These are phyloP conservation scores for Paramormyrops kingsleyae DNA, from an alignment of 2,113 vertebrate species.

Conservation along the genomic window DNA sequence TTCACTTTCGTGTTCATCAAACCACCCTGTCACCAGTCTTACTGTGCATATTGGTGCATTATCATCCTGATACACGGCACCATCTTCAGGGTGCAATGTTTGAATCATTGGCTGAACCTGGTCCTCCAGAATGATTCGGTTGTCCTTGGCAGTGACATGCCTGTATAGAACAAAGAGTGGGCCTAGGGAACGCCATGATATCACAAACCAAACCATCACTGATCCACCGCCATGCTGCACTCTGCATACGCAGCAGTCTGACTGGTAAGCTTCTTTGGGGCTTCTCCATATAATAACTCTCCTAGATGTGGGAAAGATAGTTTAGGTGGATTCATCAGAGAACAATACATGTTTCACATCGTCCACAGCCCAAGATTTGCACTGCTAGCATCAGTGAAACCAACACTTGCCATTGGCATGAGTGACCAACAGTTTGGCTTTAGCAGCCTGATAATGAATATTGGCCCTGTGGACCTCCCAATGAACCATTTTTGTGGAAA, in stretches of 20 bases:
- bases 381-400: not conserved
- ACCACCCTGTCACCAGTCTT: not conserved
- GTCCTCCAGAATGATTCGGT: not conserved
- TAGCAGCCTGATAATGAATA: not conserved
- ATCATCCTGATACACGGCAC: not conserved
- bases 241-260: not conserved
- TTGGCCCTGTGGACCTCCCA: too few species aligned
- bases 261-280: too few species aligned
- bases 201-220: not conserved
- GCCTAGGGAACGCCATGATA: not conserved
- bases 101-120: not conserved
- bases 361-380: not conserved
- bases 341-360: too few species aligned
- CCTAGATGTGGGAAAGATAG: too few species aligned
- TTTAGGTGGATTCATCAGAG: too few species aligned
- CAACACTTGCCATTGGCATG: not conserved
- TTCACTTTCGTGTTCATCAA: not conserved
- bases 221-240: not conserved
- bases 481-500: too few species aligned
- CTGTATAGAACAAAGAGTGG: too few species aligned
- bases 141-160: too few species aligned
- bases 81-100: not conserved
- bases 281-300: too few species aligned
- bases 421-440: not conserved
- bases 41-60: not conserved